Percentiles rank a stretch among this genome's conserved stretches.
These are phyloP conservation scores for Diarsia mendica DNA, from an alignment of 2,888 invertebrate genomes.

Conservation along the genomic window DNA sequence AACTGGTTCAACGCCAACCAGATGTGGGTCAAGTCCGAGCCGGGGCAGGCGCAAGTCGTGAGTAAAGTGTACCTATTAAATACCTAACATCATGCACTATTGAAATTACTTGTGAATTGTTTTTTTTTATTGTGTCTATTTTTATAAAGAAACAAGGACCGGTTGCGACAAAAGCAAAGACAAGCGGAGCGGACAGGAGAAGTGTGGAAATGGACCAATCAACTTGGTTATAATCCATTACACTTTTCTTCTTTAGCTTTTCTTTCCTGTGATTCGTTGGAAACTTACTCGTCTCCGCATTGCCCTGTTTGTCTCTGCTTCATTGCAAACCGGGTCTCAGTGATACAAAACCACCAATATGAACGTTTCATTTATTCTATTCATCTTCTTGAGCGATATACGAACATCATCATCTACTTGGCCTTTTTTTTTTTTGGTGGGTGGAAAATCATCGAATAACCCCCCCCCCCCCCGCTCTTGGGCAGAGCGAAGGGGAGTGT, in stretches of 20 bases:
- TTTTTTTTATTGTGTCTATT: too few species aligned
- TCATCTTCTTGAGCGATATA: background rate
- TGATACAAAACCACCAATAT: background rate
- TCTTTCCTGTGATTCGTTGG: background rate
- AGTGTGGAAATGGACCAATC: background rate
- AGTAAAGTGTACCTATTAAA: background rate
- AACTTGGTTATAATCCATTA: background rate
- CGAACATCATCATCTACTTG: too few species aligned
- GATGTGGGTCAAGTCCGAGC: slow-evolving; percentile 91
- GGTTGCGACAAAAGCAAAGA: background rate
- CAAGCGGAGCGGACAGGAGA: background rate
- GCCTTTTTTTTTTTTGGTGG: too few species aligned
- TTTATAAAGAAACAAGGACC: too few species aligned
- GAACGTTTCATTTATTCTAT: background rate
- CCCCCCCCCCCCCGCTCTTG: too few species aligned
- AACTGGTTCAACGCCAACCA: slow-evolving; percentile 96
- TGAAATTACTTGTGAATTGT: background rate
- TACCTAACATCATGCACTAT: background rate
- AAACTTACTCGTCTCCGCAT: background rate
- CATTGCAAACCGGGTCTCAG: background rate
- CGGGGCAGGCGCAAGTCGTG: slow-evolving; percentile 90
- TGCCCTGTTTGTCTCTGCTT: background rate
- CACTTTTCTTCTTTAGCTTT: too few species aligned
- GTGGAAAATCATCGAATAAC: too few species aligned
- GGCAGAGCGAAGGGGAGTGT: too few species aligned